These are phyloP conservation scores for Desmodus rotundus DNA, from an alignment of 2,113 vertebrate genomes.

Conservation along the genomic window DNA sequence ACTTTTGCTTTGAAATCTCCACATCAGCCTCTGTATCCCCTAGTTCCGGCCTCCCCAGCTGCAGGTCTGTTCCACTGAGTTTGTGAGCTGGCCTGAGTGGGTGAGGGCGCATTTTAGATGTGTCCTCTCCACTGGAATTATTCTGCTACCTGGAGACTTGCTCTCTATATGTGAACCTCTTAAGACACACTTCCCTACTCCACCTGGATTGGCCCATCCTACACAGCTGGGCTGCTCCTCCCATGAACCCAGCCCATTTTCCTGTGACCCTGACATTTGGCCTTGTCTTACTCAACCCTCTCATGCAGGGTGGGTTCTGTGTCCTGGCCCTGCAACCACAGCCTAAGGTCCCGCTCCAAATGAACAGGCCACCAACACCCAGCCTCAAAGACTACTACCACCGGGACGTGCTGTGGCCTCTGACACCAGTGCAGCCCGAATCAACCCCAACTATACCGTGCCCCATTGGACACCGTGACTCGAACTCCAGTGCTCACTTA, in stretches of 20 bases:
- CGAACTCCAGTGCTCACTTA: not conserved
- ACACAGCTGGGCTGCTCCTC: not conserved
- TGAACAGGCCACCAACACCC: not conserved
- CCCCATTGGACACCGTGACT: not conserved
- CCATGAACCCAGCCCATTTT: not conserved
- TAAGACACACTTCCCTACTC: not conserved
- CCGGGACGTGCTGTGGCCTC: not conserved
- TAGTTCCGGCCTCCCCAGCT: accelerated
- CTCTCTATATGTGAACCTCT: not conserved
- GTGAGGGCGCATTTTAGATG: not conserved
- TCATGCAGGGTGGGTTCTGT: not conserved
- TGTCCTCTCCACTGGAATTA: not conserved
- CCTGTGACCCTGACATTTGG: not conserved
- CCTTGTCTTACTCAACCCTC: not conserved
- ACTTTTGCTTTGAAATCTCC: not conserved
- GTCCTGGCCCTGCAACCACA: not conserved
- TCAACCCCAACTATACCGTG: not conserved
- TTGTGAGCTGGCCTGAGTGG: not conserved
- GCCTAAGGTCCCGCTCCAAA: not conserved
- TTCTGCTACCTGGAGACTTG: not conserved
- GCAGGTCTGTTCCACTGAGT: not conserved
- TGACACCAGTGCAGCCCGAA: not conserved
- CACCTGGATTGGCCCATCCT: not conserved
- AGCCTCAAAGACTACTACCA: not conserved
- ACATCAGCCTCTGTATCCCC: not conserved